These are phyloP conservation scores for Venusia cambrica DNA, from an alignment of 2,888 invertebrate genomes.

Conservation along the genomic window DNA sequence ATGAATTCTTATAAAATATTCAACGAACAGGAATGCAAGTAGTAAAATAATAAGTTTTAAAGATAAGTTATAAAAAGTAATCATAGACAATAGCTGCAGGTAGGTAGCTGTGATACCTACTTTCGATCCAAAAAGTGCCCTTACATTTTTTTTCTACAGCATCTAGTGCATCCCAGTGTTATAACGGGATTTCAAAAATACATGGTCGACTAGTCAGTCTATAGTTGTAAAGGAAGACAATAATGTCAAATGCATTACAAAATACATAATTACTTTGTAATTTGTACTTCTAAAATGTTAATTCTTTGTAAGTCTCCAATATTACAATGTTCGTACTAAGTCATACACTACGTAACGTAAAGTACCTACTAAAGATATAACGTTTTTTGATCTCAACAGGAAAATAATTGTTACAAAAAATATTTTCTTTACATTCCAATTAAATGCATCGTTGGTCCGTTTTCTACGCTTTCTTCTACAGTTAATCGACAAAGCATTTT, in stretches of 20 bases:
- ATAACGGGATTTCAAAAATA: slow-evolving; percentile 49
- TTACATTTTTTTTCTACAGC: slow-evolving; percentile 54
- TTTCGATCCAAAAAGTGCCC: slow-evolving; percentile 65
- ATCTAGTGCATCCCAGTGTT: slow-evolving; percentile 78
- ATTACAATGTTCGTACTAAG: slow-evolving; percentile 47
- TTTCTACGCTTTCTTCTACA: slow-evolving; percentile 49
- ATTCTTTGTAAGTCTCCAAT: slow-evolving; percentile 44
- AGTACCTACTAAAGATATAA: slow-evolving; percentile 26
- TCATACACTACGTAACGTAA: slow-evolving; percentile 50
- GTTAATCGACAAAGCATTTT: slow-evolving; percentile 29
- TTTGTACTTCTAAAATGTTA: slow-evolving; percentile 68
- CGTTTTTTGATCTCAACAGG: slow-evolving; percentile 41
- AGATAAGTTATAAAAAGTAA: neutral
- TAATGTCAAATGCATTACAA: slow-evolving; percentile 47
- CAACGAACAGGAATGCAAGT: too few species aligned
- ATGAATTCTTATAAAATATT: too few species aligned
- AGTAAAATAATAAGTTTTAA: too few species aligned
- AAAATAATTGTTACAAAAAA: slow-evolving; percentile 72
- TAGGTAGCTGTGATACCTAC: too few species aligned
- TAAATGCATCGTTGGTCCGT: slow-evolving; percentile 70
- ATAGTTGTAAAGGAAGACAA: slow-evolving; percentile 67
- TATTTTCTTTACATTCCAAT: slow-evolving; percentile 59
- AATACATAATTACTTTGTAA: slow-evolving; percentile 56
- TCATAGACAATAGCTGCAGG: slow-evolving; percentile 26
- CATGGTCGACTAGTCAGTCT: slow-evolving; percentile 67